Evolutionary conservation across 2,797 vertebrate genomes (phyloP).

Genomic region (Cetoscarus ocellatus): DNA sequence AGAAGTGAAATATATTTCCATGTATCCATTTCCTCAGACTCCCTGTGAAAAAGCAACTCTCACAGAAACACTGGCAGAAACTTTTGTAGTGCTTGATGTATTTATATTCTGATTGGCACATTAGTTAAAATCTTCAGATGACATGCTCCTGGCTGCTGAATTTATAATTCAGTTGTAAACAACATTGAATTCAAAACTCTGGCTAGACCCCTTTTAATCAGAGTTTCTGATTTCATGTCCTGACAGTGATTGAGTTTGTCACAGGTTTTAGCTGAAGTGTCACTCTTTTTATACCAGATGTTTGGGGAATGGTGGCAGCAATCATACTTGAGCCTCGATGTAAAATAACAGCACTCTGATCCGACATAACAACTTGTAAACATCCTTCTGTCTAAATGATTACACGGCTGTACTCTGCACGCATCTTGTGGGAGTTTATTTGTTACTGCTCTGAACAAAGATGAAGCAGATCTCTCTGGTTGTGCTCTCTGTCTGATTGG

Average conservation of each 20-base stretch:
- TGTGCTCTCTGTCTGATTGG: slow-evolving; percentile 22
- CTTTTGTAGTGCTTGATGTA: slow-evolving; percentile 8
- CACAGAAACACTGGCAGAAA: slow-evolving; percentile 8
- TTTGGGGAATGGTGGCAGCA: slow-evolving; percentile 61
- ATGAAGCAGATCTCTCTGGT: not conserved
- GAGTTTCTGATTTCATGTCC: not conserved
- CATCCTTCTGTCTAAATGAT: not conserved
- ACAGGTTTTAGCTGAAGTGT: slow-evolving; percentile 29
- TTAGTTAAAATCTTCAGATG: slow-evolving; percentile 17
- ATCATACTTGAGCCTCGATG: slow-evolving; percentile 11
- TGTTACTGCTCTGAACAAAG: slow-evolving; percentile 9
- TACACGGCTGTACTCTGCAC: not conserved
- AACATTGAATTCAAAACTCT: not conserved
- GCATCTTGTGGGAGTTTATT: not conserved
- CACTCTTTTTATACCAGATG: slow-evolving; percentile 27
- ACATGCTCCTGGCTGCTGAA: not conserved
- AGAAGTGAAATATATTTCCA: not conserved
- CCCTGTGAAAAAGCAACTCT: not conserved
- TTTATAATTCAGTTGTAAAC: not conserved
- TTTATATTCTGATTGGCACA: slow-evolving; percentile 6
- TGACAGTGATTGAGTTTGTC: not conserved
- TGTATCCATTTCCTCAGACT: not conserved
- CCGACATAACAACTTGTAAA: not conserved
- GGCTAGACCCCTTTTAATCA: not conserved
- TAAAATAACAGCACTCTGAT: not conserved